These are phyloP conservation scores for Malacoctenus gilli DNA, from an alignment of 2,797 vertebrate species.

Conservation along the genomic window DNA sequence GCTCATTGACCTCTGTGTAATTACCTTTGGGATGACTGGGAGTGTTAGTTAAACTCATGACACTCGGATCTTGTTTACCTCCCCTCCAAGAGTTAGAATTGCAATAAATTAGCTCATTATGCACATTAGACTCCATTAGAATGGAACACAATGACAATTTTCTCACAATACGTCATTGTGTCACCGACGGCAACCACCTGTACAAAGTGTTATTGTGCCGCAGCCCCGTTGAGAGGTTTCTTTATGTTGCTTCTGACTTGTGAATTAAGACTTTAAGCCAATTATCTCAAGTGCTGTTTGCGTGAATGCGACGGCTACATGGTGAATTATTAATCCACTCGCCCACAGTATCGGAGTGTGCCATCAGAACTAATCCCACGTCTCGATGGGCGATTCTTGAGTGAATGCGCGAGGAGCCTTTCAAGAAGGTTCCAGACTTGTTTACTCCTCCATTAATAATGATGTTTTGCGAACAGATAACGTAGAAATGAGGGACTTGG, in stretches of 20 bases:
- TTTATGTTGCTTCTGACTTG: no score
- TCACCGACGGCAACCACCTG: slow-evolving; percentile 42
- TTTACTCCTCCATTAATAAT: slow-evolving; percentile 61
- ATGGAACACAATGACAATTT: slow-evolving; percentile 30
- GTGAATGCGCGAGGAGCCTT: slow-evolving; percentile 8
- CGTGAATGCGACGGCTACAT: slow-evolving; percentile 31
- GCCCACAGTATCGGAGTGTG: slow-evolving; percentile 40
- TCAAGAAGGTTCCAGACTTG: slow-evolving; percentile 32
- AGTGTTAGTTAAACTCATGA: slow-evolving; percentile 70
- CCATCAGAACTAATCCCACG: slow-evolving; percentile 34
- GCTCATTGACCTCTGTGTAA: slow-evolving; percentile 75
- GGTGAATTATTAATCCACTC: slow-evolving; percentile 44
- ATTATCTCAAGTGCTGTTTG: slow-evolving; percentile 34
- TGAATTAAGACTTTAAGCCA: slow-evolving; percentile 27
- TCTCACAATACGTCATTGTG: slow-evolving; percentile 33
- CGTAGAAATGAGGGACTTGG: background rate
- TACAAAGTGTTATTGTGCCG: background rate
- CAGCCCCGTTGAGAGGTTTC: slow-evolving; percentile 1
- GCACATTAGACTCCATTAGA: slow-evolving; percentile 42
- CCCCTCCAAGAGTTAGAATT: slow-evolving; percentile 46
- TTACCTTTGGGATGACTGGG: slow-evolving; percentile 67
- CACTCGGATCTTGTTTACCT: slow-evolving; percentile 68
- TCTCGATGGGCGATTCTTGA: slow-evolving; percentile 20
- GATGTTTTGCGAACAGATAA: slow-evolving; percentile 39
- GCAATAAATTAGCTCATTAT: slow-evolving; percentile 63